Base-by-base conservation (phyloP, 2,113 vertebrate genomes). In the Ariopsis seemanni region DNA sequence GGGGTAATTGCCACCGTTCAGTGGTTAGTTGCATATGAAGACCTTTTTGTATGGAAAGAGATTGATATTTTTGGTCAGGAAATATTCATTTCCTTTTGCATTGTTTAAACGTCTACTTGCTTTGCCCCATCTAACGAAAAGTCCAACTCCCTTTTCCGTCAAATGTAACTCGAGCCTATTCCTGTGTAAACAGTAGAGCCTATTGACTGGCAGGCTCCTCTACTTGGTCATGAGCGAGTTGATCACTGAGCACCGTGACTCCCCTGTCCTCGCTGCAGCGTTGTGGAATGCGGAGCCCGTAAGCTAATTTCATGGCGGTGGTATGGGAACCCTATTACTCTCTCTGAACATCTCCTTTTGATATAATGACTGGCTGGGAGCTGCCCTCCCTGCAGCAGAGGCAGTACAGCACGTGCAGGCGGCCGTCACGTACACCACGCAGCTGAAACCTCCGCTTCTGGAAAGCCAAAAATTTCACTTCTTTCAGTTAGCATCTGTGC, bases 341-440 rank as follows among this genome's bases (percentile, higher is more conserved):
- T 17, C 18, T 82, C 34, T 52, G 20, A 52, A 52, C 11, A 52
- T 5, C 9, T n/a, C 50, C 42, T 77, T n/a, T 14, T 55, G 25
- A 55, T 17, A 17, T 4, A 25, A 67, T 20, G 30, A 63, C 25
- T 0, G 52, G 52, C 52, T 4, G 2, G 15, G 50, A 18, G 12
- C 57, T 17, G 8, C 22, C 5, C 42, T 42, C 34, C 57, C 34
- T 77, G 74, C 12, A 22, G 22, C 42, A 25, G 75, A 22, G 20
- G n/a, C 65, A 15, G 52, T 48, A 84, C 69, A 85, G 42, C 20
- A 5, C 10, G 48, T 18, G 71, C 71, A 7, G 34, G 50, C 17
- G 3, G 7, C 14, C 60, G 50, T 75, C 85, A 81, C 85, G 85
- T 86, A 71, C 52, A 9, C 27, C 85, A 71, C 77, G 77, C 62